A percentile compares a stretch with the other conserved stretches of the same genome.
These are phyloP conservation scores for Tauraco erythrolophus DNA, from an alignment of 2,113 vertebrate species.

Conservation along the genomic window DNA sequence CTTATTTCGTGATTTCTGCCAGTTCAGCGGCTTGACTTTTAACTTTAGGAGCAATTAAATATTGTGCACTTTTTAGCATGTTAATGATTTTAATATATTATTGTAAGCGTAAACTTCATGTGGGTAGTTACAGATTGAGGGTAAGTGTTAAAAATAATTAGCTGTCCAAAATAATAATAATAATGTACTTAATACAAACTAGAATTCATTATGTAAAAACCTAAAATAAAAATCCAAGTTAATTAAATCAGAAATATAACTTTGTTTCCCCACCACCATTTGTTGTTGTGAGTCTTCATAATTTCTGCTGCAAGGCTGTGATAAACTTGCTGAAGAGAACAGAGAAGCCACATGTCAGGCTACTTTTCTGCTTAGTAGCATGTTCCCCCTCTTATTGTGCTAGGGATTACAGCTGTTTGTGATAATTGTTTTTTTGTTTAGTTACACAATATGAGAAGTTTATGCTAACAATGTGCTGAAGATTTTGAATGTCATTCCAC, in stretches of 20 bases:
- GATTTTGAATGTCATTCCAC: not conserved
- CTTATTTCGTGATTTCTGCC: not conserved
- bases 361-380: not conserved
- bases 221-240: not conserved
- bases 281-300: not conserved
- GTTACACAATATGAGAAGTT: not conserved
- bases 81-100: not conserved
- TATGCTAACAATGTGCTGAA: not conserved
- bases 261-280: not conserved
- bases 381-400: rapidly evolving
- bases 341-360: not conserved
- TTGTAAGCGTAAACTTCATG: not conserved
- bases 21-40: not conserved
- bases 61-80: not conserved
- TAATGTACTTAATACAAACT: not conserved
- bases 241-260: not conserved
- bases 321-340: not conserved
- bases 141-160: not conserved
- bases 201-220: not conserved
- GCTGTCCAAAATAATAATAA: not conserved
- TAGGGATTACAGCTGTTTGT: not conserved
- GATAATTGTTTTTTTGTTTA: not conserved
- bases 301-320: not conserved
- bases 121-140: not conserved
- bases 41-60: not conserved